Evolutionary conservation across 2,888 invertebrate species (phyloP), one percentile per base, ranked within the genome.

Genomic region (Ichneumoninae sp.): DNA sequence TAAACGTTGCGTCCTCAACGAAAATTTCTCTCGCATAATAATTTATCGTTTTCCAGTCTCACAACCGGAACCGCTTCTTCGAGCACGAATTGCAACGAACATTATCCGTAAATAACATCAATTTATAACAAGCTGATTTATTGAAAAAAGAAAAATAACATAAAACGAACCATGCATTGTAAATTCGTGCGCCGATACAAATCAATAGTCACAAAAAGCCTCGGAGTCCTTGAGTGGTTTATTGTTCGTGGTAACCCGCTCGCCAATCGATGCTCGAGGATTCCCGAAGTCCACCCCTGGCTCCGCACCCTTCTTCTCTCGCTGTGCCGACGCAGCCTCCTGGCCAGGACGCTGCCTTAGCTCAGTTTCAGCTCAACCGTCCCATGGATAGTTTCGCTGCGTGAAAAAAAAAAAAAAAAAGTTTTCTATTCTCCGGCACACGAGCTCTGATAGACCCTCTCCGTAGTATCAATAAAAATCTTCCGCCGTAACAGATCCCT

Each of bases 281-380:
- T 90, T 75, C 36, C 89, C 89, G 87, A 86, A 88, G 88, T 89
- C 87, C 90, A 89, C 88, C 91, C 87, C 86, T 88, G 87, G 88
- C 87, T 87, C 80, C 78, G 82, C 88, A 87, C 86, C 88, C 87
- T 85, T 88, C 87, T 85, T 87, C 86, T 86, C 87, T 84, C 87
- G 90, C 91, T 89, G 89, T 89, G 89, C 89, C 89, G 87, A 50
- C 89, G 88, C 84, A 84, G 90, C 91, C 87, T 93, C 93, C 93
- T 93, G 92, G 90, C 90, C 92, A 93, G 93, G 93, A 93, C 90
- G 91, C 91, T 86, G 90, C 89, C 88, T 90, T 88, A 78, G 89
- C 91, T 93, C 93, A 93, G 93, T 93, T 91, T 89, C 89, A 89
- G 89, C 89, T 87, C 88, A 89, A 90, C 89, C 90, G 90, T 89